Base-by-base conservation (phyloP, 2,797 vertebrate species). In the Telmatherina bonti region DNA sequence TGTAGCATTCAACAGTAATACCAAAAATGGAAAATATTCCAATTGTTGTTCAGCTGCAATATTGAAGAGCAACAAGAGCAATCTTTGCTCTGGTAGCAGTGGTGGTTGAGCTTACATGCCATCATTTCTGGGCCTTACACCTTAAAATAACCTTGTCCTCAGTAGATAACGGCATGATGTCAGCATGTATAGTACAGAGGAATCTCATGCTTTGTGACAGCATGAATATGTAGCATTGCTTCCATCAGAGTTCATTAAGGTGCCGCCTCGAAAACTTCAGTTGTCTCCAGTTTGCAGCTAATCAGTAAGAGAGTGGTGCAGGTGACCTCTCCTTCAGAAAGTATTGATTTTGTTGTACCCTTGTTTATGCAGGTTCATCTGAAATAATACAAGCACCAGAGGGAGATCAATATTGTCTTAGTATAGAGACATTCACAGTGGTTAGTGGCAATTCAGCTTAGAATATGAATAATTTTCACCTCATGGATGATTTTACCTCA, bases 271-370 rank as follows among this genome's bases (percentile, higher is more conserved):
- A 67, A 67, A 85, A 84, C 70, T 78, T 79, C 54, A 67, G 54
- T 47, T 72, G 41, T 63, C 24, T 70, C 30, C 55, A 69, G 62
- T 58, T 56, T 70, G 7, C 20, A 30, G 70, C 27, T 76, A 73
- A 84, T 85, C 84, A 81, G 47, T 7, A 38, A 15, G 13, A 33
- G 41, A 36, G 24, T 30, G 26, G 33, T 7, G 61, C 12, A 43
- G 18, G 62, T 64, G 72, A 82, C 78, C 82, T 89, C 84, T 85
- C 43, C 72, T 72, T 74, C 72, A 74, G 64, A 63, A 76, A 27
- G 54, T 79, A 87, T 87, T 59, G 85, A 88, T 88, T 53, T 43
- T 75, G 33, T 85, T 80, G 15, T 72, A 72, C 38, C 69, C 51
- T 77, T 70, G 55, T 83, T 77, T 72, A 47, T 74, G 45, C 53